Evolutionary conservation across 1,140 invertebrate genomes (phyloP).

Genomic region (Araneus ventricosus): DNA sequence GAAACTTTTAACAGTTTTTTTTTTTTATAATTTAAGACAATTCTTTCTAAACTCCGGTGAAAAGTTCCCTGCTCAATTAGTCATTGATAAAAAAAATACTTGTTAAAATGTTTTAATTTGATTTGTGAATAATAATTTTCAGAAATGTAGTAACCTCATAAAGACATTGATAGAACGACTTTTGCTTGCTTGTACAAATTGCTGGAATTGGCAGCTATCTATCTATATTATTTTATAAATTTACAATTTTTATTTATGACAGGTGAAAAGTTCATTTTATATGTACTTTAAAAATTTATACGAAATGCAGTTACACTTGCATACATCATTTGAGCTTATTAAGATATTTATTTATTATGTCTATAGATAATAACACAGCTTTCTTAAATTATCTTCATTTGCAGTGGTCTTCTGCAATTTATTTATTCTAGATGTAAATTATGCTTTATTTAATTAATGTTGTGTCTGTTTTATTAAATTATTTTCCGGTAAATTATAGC

Average conservation of each 20-base stretch:
- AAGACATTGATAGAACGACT: not conserved
- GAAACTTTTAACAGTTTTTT: no score
- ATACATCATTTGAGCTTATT: conserved; percentile 7
- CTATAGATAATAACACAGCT: not conserved
- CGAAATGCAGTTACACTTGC: not conserved
- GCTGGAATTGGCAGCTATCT: conserved; percentile 7
- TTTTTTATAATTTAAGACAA: no score
- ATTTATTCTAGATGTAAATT: not conserved
- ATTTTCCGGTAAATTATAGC: no score
- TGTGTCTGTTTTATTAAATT: no score
- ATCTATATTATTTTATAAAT: not conserved
- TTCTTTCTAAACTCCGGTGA: no score
- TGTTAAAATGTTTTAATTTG: no score
- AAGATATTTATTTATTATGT: not conserved
- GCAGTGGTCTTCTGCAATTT: not conserved
- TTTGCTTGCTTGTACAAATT: conserved; percentile 6
- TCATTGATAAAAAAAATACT: no score
- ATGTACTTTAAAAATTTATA: not conserved
- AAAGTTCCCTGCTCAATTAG: no score
- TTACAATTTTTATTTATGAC: not conserved
- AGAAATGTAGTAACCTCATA: not conserved
- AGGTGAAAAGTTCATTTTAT: not conserved
- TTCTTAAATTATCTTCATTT: no score
- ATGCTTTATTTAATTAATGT: no score
- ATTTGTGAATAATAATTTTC: no score